Evolutionary conservation across 92 coral and sea anemone species (phyloP), one percentile per base, ranked within the genome.

Genomic region (Palythoa grandis): DNA sequence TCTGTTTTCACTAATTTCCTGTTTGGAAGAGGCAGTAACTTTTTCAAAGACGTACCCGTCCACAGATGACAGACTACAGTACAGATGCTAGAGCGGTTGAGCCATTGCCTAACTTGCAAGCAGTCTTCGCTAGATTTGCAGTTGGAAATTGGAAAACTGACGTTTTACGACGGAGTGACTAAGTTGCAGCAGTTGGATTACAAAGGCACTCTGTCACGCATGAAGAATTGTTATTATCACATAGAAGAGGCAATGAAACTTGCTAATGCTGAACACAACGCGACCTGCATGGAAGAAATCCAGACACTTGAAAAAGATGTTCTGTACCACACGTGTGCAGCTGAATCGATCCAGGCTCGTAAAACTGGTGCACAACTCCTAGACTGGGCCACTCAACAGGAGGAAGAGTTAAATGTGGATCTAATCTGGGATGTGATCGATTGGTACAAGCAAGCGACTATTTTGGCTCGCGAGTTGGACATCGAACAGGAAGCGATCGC

Each of bases 401-500:
- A 90, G 66, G 98, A 95, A 57, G 90, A 89, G 57, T 87, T 94
- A 8, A 88, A 95, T 84, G 76, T 95, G 82, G 93, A 91, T 10
- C 60, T 92, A 90, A 82, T 94, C n/a, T 95, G 94, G 90, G 98
- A 94, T 52, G 98, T 91, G 52, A 90, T 95, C 16, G 98, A 95
- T 79, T 93, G 98, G 97, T 95, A 91, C 88, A 95, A 93, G 77
- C 91, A 90, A 58, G 92, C 97, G 12, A 89, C 91, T 19, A 88
- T 95, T 15, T 86, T 95, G 20, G 95, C 98, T 37, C 79, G 98
- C 11, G 98, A 95, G 76, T 65, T 92, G 24, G 97, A 95, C 23
- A 84, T 95, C 22, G 95, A 95, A 57, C 96, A 90, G 48, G 98
- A 96, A 85, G 98, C 98, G 69, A 92, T 94, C 58, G 96, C 96